Evolutionary conservation across 64 coral and sea anemone genomes (phyloP).

Genomic region (Platygyra sinensis): DNA sequence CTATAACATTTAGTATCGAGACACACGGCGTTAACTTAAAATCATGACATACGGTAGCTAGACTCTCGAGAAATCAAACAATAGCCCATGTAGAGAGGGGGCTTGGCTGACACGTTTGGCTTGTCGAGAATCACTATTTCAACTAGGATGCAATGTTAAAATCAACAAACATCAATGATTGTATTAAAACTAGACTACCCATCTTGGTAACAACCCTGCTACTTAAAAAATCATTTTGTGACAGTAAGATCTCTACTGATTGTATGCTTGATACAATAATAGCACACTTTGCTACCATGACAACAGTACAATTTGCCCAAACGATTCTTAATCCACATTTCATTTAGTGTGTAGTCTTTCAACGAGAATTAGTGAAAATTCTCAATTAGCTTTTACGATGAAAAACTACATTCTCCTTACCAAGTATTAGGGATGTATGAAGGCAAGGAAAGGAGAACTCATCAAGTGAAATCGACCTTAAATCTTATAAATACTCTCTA

Average conservation of each 20-base stretch:
- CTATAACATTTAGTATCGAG: too few relatives aligned
- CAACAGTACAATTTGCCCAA: background rate
- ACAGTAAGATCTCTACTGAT: background rate
- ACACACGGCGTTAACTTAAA: too few relatives aligned
- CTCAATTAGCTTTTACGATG: background rate
- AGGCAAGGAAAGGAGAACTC: background rate
- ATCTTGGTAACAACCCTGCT: too few relatives aligned
- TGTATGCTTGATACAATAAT: background rate
- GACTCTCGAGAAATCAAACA: too few relatives aligned
- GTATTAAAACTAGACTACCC: too few relatives aligned
- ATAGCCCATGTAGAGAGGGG: too few relatives aligned
- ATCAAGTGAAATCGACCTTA: background rate
- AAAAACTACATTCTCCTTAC: background rate
- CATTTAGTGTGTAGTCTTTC: background rate
- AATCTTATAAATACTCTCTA: background rate
- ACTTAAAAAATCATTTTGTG: background rate
- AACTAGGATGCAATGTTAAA: too few relatives aligned
- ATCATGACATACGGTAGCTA: too few relatives aligned
- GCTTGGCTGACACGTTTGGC: too few relatives aligned
- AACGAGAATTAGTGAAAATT: background rate
- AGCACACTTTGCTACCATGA: background rate
- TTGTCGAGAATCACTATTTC: too few relatives aligned
- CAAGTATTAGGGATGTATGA: too few relatives aligned
- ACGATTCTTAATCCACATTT: background rate
- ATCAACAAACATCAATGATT: too few relatives aligned